Evolutionary conservation across 1,140 invertebrate genomes (phyloP).

Genomic region (Cydia fagiglandana): DNA sequence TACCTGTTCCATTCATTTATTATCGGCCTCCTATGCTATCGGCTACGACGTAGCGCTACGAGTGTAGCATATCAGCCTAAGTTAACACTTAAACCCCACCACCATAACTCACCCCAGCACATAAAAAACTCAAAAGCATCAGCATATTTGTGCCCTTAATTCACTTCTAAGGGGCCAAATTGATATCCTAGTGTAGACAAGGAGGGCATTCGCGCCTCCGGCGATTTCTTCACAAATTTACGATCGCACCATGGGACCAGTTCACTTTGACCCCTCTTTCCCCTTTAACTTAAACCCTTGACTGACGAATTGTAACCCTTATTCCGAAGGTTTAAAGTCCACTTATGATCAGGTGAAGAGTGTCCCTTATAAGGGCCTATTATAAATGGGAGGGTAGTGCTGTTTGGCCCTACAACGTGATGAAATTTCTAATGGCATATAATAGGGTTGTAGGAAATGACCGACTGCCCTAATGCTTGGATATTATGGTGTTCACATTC

Average conservation of each 20-base stretch:
- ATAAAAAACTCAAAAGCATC: slow-evolving; percentile 25
- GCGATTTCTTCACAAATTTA: slow-evolving; percentile 26
- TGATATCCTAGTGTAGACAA: slow-evolving; percentile 29
- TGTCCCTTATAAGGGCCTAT: neutral
- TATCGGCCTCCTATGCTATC: no score
- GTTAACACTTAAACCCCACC: neutral
- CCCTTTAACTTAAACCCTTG: neutral
- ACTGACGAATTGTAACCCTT: neutral
- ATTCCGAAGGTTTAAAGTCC: neutral
- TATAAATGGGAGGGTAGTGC: neutral
- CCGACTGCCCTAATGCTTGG: slow-evolving; percentile 15
- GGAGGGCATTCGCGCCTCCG: slow-evolving; percentile 15
- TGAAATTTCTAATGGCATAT: slow-evolving; percentile 25
- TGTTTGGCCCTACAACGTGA: slow-evolving; percentile 24
- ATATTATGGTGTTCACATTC: neutral
- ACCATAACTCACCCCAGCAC: neutral
- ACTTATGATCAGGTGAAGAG: neutral
- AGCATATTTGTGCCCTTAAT: slow-evolving; percentile 28
- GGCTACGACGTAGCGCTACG: no score
- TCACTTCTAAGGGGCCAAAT: slow-evolving; percentile 29
- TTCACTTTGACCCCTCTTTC: neutral
- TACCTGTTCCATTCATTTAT: no score
- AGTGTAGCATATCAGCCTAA: no score
- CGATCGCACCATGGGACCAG: slow-evolving; percentile 2
- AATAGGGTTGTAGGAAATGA: slow-evolving; percentile 25